These are phyloP conservation scores for Euzetes globulus DNA, from an alignment of 2,888 invertebrate species.

Conservation along the genomic window DNA sequence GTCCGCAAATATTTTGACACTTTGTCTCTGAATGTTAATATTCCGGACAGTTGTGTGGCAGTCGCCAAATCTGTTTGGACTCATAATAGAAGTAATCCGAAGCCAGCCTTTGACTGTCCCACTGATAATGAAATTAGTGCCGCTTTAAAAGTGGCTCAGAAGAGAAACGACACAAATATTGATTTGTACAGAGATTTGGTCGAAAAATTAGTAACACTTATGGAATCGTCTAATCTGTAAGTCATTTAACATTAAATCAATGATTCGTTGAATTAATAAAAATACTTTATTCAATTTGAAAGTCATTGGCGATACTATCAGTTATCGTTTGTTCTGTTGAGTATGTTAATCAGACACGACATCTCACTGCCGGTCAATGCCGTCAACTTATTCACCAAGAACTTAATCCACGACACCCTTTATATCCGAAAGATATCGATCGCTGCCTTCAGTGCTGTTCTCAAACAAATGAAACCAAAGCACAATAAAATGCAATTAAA, in stretches of 20 bases:
- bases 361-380: conserved; percentile 58
- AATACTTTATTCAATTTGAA: not conserved
- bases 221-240: conserved; percentile 47
- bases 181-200: conserved; percentile 45
- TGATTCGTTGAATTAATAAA: not conserved
- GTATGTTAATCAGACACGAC: conserved; percentile 63
- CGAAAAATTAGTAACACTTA: conserved; percentile 44
- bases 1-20: conserved; percentile 43
- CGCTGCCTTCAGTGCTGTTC: conserved; percentile 56
- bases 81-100: conserved; percentile 1
- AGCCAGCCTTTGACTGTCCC: conserved; percentile 30
- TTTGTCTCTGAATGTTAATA: conserved; percentile 40
- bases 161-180: conserved; percentile 35
- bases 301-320: conserved; percentile 71
- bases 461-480: conserved; percentile 64
- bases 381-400: conserved; percentile 58
- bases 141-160: conserved; percentile 3
- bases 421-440: conserved; percentile 66
- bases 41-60: conserved; percentile 4
- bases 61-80: conserved; percentile 27
- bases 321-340: conserved; percentile 65
- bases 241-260: conserved; percentile 39
- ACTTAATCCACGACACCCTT: conserved; percentile 68
- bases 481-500: conserved; percentile 57
- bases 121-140: conserved; percentile 36